Conservation (phyloP, 2,113 vertebrate species). For the Myiozetetes cayanensis region DNA sequence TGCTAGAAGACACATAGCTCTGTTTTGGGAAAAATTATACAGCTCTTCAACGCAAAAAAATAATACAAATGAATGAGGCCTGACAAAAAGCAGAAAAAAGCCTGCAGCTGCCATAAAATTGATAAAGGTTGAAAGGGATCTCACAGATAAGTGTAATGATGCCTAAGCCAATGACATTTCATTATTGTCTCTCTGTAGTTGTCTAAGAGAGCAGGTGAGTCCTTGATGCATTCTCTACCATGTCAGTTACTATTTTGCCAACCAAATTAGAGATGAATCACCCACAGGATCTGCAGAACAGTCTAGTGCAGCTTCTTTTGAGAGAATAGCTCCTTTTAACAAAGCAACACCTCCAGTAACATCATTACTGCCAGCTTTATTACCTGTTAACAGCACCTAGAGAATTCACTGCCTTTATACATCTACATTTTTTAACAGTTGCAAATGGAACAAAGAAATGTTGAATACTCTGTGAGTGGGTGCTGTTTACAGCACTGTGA, state of each 20-base stretch:
- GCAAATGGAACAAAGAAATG: not conserved
- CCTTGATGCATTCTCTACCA: not conserved
- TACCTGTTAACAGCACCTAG: not conserved
- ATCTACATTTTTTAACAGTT: not conserved
- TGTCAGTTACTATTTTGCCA: not conserved
- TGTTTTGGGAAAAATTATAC: slow-evolving; percentile 53
- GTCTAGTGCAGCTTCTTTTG: not conserved
- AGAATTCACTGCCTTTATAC: not conserved
- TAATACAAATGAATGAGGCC: slow-evolving; percentile 66
- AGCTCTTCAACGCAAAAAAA: slow-evolving; percentile 46
- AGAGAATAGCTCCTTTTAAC: not conserved
- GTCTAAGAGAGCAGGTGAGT: not conserved
- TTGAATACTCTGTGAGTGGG: not conserved
- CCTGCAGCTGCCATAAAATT: slow-evolving; percentile 25
- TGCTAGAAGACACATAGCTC: slow-evolving; percentile 31
- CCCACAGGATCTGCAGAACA: not conserved
- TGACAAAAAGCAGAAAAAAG: slow-evolving; percentile 39
- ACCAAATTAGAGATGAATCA: not conserved
- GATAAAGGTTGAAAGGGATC: slow-evolving; percentile 54
- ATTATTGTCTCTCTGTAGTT: slow-evolving; percentile 13
- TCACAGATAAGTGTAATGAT: slow-evolving; percentile 45
- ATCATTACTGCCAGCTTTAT: not conserved
- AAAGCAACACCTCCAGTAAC: not conserved
- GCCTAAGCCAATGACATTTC: slow-evolving; percentile 40
- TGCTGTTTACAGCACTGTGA: not conserved